Evolutionary conservation across 1,140 invertebrate species (phyloP), one percentile per base, ranked within the genome.

Genomic region (Solenopsis fugax): DNA sequence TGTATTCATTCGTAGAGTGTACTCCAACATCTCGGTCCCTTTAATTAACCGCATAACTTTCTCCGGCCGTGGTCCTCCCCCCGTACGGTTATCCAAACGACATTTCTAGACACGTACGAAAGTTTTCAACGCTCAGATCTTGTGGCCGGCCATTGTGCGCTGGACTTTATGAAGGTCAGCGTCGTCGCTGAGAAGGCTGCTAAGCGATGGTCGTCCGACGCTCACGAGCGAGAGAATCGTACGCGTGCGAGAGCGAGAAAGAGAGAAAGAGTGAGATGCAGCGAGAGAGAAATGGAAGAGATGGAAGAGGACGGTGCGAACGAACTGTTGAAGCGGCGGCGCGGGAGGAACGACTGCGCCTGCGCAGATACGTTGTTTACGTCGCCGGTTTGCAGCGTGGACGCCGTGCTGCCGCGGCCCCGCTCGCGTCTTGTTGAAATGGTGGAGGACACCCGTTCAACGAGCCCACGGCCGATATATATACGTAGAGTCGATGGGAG

Each of bases 321-420:
- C 72, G 48, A 67, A 64, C 65, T 72, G 69, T 78, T 50, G 81
- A 76, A 88, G 77, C 41, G 62, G 65, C 52, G 77, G 72, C 24
- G 90, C 69, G 72, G 77, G 76, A 80, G 87, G 81, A 62, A 82
- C 65, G 10, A 41, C 24, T 62, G 92, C 93, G 93, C 93, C 89
- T 92, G 93, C 94, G 93, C 93, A 76, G 41, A 60, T 21, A 24
- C 72, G 91, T 95, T 94, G 94, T 95, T 95, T 95, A 95, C 93
- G 93, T 94, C 93, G 91, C 90, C 91, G 92, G 92, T 9, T 75
- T 92, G 88, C 89, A 87, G 75, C 87, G 87, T 82, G 67, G 80
- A 88, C 71, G 64, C 64, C 62, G 62, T 13, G 62, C n/a, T n/a
- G n/a, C 64, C 41, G 73, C 56, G 67, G 77, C 52, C 56, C 60